These are phyloP conservation scores for Hesperophylax magnus DNA, from an alignment of 1,140 invertebrate species.

Conservation along the genomic window DNA sequence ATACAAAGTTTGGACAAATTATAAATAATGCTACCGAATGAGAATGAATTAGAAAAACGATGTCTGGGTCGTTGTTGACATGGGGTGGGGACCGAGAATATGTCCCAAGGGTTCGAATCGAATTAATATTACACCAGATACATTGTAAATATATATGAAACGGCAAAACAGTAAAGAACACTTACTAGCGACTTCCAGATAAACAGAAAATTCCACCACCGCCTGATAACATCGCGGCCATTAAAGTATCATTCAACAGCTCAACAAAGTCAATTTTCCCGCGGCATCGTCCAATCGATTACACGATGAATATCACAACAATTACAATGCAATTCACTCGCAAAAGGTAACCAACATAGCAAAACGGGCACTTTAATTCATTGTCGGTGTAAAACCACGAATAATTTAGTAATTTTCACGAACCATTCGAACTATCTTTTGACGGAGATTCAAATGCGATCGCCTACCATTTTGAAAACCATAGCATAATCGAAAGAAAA, in stretches of 20 bases:
- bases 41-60: slow-evolving; percentile 20
- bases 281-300: slow-evolving; percentile 36
- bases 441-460: slow-evolving; percentile 49
- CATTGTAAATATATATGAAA: slow-evolving; percentile 5
- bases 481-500: slow-evolving; percentile 47
- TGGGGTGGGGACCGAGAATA: slow-evolving; percentile 30
- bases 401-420: slow-evolving; percentile 27
- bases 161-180: not conserved
- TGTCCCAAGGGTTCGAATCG: not conserved
- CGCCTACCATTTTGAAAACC: slow-evolving; percentile 52
- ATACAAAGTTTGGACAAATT: not conserved
- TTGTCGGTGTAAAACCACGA: slow-evolving; percentile 6
- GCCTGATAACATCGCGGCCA: slow-evolving; percentile 51
- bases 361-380: slow-evolving; percentile 32
- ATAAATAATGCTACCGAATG: slow-evolving; percentile 2
- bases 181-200: slow-evolving; percentile 20
- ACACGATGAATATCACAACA: slow-evolving; percentile 38
- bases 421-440: slow-evolving; percentile 41
- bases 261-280: slow-evolving; percentile 46
- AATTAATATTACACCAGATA: slow-evolving; percentile 6
- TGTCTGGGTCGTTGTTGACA: slow-evolving; percentile 35
- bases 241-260: slow-evolving; percentile 44
- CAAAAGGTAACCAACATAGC: slow-evolving; percentile 30
- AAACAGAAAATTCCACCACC: slow-evolving; percentile 40
- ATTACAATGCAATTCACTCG: slow-evolving; percentile 10